phyloP scores from a whole-genome alignment of 2,888 invertebrate genomes.

The Xestia ashworthii region DNA sequence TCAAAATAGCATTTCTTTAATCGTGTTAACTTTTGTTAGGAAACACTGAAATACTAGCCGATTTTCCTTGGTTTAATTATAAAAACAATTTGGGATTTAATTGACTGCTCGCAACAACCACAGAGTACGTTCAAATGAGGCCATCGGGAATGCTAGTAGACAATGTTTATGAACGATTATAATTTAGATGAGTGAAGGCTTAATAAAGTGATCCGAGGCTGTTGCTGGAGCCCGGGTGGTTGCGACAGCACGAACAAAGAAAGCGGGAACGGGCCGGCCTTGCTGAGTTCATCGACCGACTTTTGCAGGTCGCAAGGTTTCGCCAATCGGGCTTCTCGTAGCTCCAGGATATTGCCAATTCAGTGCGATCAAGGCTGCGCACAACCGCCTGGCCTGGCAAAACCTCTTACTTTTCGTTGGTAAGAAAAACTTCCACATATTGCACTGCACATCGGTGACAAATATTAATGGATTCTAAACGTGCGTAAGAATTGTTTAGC shows the following conservation, averaged over 20 bases:
- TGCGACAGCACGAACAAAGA: slow-evolving; percentile 90
- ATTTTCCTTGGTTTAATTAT: slow-evolving; percentile 49
- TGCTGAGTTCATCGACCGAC: slow-evolving; percentile 89
- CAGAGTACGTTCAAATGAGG: slow-evolving; percentile 64
- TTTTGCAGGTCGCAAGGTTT: slow-evolving; percentile 90
- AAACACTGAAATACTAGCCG: slow-evolving; percentile 34
- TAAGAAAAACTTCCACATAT: slow-evolving; percentile 76
- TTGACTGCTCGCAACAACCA: slow-evolving; percentile 46
- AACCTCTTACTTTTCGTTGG: slow-evolving; percentile 87
- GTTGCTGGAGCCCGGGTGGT: slow-evolving; percentile 74
- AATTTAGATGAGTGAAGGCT: slow-evolving; percentile 87
- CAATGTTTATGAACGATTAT: slow-evolving; percentile 72
- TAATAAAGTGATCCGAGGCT: slow-evolving; percentile 87
- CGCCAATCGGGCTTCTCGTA: slow-evolving; percentile 89
- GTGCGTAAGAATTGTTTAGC: slow-evolving; percentile 19
- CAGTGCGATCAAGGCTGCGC: slow-evolving; percentile 88
- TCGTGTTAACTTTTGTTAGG: slow-evolving; percentile 39
- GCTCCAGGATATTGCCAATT: slow-evolving; percentile 91
- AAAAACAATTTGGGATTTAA: slow-evolving; percentile 51
- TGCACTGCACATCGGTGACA: slow-evolving; percentile 65
- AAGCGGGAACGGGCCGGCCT: slow-evolving; percentile 88
- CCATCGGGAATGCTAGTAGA: slow-evolving; percentile 65
- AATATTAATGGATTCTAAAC: slow-evolving; percentile 33
- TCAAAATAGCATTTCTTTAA: slow-evolving; percentile 35
- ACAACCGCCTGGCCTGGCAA: slow-evolving; percentile 74